A percentile compares a stretch with the other conserved stretches of the same genome.
phyloP scores from a whole-genome alignment of 2,888 invertebrate species.

The Noctua janthina region DNA sequence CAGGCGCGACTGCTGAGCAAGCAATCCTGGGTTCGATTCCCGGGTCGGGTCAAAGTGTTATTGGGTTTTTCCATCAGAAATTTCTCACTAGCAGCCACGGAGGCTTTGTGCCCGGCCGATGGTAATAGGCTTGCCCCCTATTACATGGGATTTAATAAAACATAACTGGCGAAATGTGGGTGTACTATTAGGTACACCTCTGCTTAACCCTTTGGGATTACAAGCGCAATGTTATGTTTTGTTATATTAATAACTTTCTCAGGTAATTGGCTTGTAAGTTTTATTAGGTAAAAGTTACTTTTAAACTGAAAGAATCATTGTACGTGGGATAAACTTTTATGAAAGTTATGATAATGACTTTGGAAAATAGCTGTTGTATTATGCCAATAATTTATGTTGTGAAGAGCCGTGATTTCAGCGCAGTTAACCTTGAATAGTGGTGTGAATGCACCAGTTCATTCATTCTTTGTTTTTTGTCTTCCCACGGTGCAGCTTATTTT shows the following conservation, averaged over 20 bases:
- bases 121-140: not conserved
- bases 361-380: slow-evolving; percentile 34
- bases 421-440: slow-evolving; percentile 41
- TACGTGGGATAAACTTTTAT: slow-evolving; percentile 42
- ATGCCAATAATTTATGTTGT: slow-evolving; percentile 16
- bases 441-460: slow-evolving; percentile 33
- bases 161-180: not conserved
- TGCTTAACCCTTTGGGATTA: not conserved
- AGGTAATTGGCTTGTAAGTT: not conserved
- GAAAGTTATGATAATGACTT: slow-evolving; percentile 36
- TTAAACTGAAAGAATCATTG: slow-evolving; percentile 24
- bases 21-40: not conserved
- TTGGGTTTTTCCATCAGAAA: not conserved
- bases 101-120: not conserved
- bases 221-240: not conserved
- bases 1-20: not conserved
- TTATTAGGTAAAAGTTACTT: slow-evolving; percentile 18
- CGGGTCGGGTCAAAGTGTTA: not conserved
- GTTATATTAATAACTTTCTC: slow-evolving; percentile 5
- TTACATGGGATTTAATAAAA: not conserved
- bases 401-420: slow-evolving; percentile 24
- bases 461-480: slow-evolving; percentile 49
- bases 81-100: not conserved
- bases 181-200: not conserved
- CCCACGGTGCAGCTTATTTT: slow-evolving; percentile 21